Conservation (phyloP, 2,888 invertebrate genomes). For the Epicampocera succincta region DNA sequence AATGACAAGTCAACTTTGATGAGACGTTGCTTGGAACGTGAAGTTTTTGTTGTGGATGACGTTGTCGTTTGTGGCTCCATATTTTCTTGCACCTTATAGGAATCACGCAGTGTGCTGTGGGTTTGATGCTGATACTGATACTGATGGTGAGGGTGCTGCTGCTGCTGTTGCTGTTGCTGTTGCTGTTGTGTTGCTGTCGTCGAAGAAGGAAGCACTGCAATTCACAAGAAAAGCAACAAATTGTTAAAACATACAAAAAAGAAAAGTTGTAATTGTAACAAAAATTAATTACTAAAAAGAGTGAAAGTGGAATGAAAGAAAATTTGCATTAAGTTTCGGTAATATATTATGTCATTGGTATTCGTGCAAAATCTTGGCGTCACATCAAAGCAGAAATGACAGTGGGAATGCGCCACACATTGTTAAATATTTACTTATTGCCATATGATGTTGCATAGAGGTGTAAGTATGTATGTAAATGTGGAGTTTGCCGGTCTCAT, state of each 20-base stretch:
- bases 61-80: slow-evolving; percentile 77
- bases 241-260: slow-evolving; percentile 26
- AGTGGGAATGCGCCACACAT: slow-evolving; percentile 1
- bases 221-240: slow-evolving; percentile 57
- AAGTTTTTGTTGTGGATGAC: slow-evolving; percentile 74
- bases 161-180: slow-evolving; percentile 65
- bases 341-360: slow-evolving; percentile 35
- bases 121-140: slow-evolving; percentile 64
- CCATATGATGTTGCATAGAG: no score
- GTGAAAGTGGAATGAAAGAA: slow-evolving; percentile 24
- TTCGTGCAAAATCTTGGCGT: not conserved
- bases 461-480: no score
- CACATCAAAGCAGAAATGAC: not conserved
- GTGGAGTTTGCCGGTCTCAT: no score
- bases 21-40: slow-evolving; percentile 83
- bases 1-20: slow-evolving; percentile 93
- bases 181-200: slow-evolving; percentile 70
- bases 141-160: slow-evolving; percentile 54
- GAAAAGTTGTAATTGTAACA: slow-evolving; percentile 25
- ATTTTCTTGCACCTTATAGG: slow-evolving; percentile 75
- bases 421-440: no score
- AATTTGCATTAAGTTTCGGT: slow-evolving; percentile 30
- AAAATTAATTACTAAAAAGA: slow-evolving; percentile 24
- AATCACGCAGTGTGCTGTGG: slow-evolving; percentile 70
- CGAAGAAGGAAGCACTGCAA: slow-evolving; percentile 81